Percentiles rank a stretch among this genome's conserved stretches.
These are phyloP conservation scores for Adela reaumurella DNA, from an alignment of 2,888 invertebrate species.

Conservation along the genomic window DNA sequence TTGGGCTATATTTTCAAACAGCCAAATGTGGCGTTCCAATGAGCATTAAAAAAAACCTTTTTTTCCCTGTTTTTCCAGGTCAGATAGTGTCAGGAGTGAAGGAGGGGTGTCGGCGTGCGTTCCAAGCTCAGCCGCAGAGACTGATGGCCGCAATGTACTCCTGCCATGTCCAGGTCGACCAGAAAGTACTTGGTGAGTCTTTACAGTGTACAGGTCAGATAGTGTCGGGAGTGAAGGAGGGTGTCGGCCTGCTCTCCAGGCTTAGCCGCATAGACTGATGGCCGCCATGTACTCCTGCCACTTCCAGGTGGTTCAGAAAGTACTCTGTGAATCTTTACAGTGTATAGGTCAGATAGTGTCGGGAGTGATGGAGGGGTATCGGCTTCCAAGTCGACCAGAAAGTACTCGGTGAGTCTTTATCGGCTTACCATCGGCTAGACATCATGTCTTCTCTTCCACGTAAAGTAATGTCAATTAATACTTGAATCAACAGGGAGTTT, in stretches of 20 bases:
- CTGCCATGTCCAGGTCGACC: conserved; percentile 76
- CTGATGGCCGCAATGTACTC: conserved; percentile 94
- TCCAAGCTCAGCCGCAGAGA: conserved; percentile 85
- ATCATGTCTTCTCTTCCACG: too few relatives aligned
- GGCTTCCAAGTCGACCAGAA: conserved; percentile 82
- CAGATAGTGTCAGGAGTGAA: conserved; percentile 90
- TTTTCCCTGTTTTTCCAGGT: too few relatives aligned
- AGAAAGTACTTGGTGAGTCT: conserved; percentile 86
- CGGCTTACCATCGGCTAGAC: too few relatives aligned
- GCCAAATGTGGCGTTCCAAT: too few relatives aligned
- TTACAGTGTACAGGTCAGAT: conserved; percentile 78
- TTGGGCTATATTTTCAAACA: too few relatives aligned
- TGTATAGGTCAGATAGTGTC: conserved; percentile 92
- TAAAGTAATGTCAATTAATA: too few relatives aligned
- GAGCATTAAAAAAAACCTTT: too few relatives aligned
- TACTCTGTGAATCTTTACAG: too few relatives aligned
- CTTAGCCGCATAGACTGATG: conserved; percentile 86
- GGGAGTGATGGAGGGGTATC: conserved; percentile 84
- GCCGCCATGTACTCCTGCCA: conserved; percentile 89
- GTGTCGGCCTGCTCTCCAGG: conserved; percentile 83
- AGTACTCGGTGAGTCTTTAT: conserved; percentile 84
- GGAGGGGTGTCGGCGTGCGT: conserved; percentile 82
- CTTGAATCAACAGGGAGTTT: too few relatives aligned
- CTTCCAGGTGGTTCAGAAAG: conserved; percentile 82
- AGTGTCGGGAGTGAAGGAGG: conserved; percentile 89